Evolutionary conservation across 2,888 invertebrate genomes (phyloP), one percentile per base, ranked within the genome.

Genomic region (Pollenia labialis): DNA sequence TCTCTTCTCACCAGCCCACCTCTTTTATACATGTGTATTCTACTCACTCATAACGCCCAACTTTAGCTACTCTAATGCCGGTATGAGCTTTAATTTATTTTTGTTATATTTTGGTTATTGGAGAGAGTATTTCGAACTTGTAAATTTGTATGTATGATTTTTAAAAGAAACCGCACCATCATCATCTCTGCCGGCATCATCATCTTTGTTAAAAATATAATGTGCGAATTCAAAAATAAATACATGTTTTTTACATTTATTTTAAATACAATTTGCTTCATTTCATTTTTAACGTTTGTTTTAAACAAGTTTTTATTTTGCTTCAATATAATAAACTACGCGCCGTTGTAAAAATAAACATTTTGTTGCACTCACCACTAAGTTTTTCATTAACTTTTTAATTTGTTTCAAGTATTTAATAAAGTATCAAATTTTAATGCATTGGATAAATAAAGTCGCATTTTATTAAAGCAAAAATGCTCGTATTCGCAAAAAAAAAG

Each of bases 291-390:
- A 71, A 76, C 58, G 84, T 56, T 87, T 77, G 60, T 62, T 48
- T 23, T 50, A 74, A 87, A 84, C 81, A 74, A 81, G 87, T 87
- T 84, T 83, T 71, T 62, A 68, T 68, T 80, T 76, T 74, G 32
- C 54, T 58, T 40, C 48, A 42, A 68, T 52, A 48, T 18, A 68
- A 32, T 32, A 32, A 32, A 32, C 32, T 32, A 64, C 56, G 60
- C 50, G 44, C 50, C 14, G 18, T 52, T 52, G 16, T 68, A 56
- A 81, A 32, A 68, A 23, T 48, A 56, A 77, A 77, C 11, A 56
- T 40, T 44, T 52, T 64, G n/a, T 60, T 72, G 60, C 32, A n/a
- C 9, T 62, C 10, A 32, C 12, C n/a, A 62, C 69, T 46, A 44
- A 52, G 23, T 62, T n/a, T 52, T 50, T n/a, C 4, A 69, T 79